A percentile compares a stretch with the other conserved stretches of the same genome.
These are phyloP conservation scores for Acomys russatus DNA, from an alignment of 2,797 vertebrate species.

Conservation along the genomic window DNA sequence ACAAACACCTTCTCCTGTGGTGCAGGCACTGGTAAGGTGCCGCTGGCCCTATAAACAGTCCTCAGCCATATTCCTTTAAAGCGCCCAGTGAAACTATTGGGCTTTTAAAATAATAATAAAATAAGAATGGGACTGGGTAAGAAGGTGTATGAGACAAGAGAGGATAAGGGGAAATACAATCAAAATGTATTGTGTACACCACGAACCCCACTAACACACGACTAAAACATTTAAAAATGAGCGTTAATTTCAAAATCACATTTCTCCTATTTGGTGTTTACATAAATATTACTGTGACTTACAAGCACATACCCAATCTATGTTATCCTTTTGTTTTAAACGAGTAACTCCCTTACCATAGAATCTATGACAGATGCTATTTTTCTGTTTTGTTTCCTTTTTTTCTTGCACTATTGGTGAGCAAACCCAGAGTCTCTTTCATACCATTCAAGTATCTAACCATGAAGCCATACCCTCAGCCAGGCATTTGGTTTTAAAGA, in stretches of 20 bases:
- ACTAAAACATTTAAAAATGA: not conserved
- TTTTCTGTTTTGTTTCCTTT: not conserved
- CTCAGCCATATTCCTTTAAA: not conserved
- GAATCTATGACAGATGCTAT: not conserved
- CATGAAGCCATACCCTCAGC: not conserved
- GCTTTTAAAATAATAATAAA: not conserved
- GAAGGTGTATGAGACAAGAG: not conserved
- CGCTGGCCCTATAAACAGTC: not conserved
- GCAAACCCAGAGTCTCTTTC: not conserved
- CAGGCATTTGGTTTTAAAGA: slow-evolving; percentile 41
- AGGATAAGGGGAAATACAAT: not conserved
- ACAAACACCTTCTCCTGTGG: not conserved
- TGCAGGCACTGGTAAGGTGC: no score
- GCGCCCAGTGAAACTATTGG: not conserved
- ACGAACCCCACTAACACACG: not conserved
- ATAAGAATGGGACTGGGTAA: not conserved
- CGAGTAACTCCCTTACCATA: slow-evolving; percentile 1
- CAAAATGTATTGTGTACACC: not conserved
- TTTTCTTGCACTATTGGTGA: not conserved
- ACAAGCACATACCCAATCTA: not conserved
- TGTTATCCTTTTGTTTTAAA: not conserved
- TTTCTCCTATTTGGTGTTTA: slow-evolving; percentile 27
- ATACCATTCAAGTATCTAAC: not conserved
- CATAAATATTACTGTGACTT: not conserved
- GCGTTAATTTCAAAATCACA: slow-evolving; percentile 46